Conservation (phyloP, 2,797 vertebrate genomes). For the Sebastes kiyomatsui region DNA sequence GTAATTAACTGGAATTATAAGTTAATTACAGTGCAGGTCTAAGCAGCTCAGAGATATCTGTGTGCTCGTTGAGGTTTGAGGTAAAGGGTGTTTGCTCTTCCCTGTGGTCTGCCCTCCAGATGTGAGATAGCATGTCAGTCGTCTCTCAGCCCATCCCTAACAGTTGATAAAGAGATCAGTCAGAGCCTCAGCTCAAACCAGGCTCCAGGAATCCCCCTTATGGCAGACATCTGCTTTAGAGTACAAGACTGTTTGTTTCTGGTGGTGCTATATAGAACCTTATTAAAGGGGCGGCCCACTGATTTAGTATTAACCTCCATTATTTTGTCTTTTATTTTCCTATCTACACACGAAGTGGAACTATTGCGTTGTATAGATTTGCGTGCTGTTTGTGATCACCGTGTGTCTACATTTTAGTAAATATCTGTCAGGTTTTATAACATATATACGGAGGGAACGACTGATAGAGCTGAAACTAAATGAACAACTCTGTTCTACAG, state of each 20-base stretch:
- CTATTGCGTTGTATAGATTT: too few relatives aligned
- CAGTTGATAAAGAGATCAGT: slow-evolving; percentile 63
- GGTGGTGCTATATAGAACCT: background rate
- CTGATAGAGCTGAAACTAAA: background rate
- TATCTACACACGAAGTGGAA: background rate
- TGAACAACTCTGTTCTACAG: background rate
- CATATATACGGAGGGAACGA: background rate
- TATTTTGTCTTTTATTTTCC: background rate
- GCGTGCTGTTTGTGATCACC: too few relatives aligned
- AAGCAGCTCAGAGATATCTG: background rate
- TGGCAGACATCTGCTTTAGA: slow-evolving; percentile 16
- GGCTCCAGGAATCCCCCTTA: slow-evolving; percentile 2
- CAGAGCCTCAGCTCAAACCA: slow-evolving; percentile 11
- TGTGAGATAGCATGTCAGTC: slow-evolving; percentile 45
- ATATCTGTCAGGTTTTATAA: background rate
- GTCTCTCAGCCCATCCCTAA: slow-evolving; percentile 36
- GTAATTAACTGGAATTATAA: background rate
- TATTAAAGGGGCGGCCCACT: background rate
- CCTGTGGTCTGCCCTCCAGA: slow-evolving; percentile 53
- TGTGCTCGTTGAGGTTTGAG: slow-evolving; percentile 4
- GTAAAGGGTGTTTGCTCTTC: slow-evolving; percentile 34
- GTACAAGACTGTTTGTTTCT: background rate
- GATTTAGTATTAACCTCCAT: background rate
- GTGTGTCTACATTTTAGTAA: background rate
- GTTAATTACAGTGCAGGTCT: background rate